These are phyloP conservation scores for Pterocles gutturalis DNA, from an alignment of 2,113 vertebrate genomes.

Conservation along the genomic window DNA sequence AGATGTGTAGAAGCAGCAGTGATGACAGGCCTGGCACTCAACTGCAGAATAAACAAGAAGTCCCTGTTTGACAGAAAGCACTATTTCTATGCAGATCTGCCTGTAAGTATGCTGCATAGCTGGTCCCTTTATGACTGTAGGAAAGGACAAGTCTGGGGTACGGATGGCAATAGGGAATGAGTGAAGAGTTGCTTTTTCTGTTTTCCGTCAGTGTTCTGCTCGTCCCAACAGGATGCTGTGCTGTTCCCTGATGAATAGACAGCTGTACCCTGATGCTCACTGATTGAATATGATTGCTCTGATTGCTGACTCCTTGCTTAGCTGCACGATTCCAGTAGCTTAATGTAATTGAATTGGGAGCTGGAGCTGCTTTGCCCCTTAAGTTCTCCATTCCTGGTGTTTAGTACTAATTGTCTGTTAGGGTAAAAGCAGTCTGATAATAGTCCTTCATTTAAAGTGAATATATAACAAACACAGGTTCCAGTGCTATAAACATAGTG, in stretches of 20 bases:
- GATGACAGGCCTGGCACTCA: conserved; percentile 92
- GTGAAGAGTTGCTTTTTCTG: neutral
- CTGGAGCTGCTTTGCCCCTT: conserved; percentile 46
- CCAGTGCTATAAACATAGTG: neutral
- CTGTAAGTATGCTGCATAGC: conserved; percentile 83
- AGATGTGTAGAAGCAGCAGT: conserved; percentile 95
- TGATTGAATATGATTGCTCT: conserved; percentile 68
- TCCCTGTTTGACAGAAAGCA: conserved; percentile 98
- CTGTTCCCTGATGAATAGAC: conserved; percentile 51
- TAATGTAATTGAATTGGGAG: conserved; percentile 70
- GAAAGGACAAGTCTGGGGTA: conserved; percentile 2
- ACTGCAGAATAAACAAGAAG: conserved; percentile 93
- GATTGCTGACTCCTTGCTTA: conserved; percentile 71
- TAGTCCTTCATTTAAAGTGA: conserved; percentile 34
- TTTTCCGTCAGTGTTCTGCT: conserved; percentile 25
- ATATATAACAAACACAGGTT: conserved; percentile 8
- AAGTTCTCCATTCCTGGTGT: conserved; percentile 34
- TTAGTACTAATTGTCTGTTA: conserved; percentile 68
- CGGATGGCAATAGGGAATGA: neutral
- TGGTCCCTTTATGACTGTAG: neutral
- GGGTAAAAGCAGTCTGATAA: conserved; percentile 36
- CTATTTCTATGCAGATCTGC: conserved; percentile 98
- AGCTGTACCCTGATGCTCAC: conserved; percentile 36
- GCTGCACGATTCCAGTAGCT: conserved; percentile 69
- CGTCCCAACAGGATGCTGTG: neutral